Conservation (phyloP, 2,888 invertebrate genomes). For the Tridacna crocea region DNA sequence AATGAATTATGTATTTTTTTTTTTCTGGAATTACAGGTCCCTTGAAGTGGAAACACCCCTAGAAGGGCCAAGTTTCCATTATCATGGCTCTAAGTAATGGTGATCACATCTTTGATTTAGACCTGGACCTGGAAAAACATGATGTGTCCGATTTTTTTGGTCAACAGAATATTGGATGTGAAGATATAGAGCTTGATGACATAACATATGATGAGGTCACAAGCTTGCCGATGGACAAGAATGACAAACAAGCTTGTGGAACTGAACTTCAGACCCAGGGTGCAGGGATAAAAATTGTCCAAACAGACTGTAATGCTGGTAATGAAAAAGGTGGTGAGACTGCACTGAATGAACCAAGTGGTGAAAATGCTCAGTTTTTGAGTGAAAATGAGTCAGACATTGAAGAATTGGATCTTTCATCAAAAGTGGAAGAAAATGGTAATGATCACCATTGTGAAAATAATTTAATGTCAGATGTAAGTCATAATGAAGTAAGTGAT, state of each 20-base stretch:
- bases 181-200: neutral
- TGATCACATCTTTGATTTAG: neutral
- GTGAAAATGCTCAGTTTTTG: neutral
- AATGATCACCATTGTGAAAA: neutral
- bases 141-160: neutral
- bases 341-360: neutral
- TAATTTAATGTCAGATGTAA: neutral
- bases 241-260: neutral
- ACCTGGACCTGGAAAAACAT: neutral
- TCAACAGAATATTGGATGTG: neutral
- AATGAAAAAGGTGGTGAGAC: neutral
- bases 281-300: neutral
- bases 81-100: neutral
- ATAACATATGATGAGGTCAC: neutral
- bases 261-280: neutral
- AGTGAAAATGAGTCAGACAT: slow-evolving; percentile 19
- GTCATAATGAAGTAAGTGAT: neutral
- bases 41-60: too few species aligned
- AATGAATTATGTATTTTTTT: too few species aligned
- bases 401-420: slow-evolving; percentile 13
- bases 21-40: too few species aligned
- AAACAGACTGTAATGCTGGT: neutral
- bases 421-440: neutral
- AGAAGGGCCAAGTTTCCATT: too few species aligned
- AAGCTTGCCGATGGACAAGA: neutral